Evolutionary conservation across 2,113 vertebrate genomes (phyloP).

Genomic region (Tympanuchus pallidicinctus): DNA sequence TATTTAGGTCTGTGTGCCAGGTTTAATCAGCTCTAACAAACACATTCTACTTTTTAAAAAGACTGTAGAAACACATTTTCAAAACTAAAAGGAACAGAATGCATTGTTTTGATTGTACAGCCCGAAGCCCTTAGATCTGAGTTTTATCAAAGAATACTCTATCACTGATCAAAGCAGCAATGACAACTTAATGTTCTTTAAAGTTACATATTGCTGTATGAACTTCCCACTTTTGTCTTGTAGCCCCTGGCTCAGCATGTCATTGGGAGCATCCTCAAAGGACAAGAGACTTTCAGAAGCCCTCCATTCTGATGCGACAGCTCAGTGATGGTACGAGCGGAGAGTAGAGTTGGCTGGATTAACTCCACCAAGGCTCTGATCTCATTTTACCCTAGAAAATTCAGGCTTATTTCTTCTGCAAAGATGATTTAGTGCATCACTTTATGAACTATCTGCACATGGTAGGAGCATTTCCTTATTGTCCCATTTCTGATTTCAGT

Average conservation of each 20-base stretch:
- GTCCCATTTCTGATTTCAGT: not conserved
- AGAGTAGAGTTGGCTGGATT: not conserved
- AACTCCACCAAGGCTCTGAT: not conserved
- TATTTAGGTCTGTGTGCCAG: constrained; percentile 57
- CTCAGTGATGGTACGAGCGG: not conserved
- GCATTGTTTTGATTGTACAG: constrained; percentile 66
- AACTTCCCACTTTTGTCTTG: constrained; percentile 59
- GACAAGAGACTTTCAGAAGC: constrained; percentile 38
- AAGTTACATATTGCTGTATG: constrained; percentile 54
- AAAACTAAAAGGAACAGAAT: constrained; percentile 27
- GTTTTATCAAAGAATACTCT: constrained; percentile 60
- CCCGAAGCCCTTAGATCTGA: constrained; percentile 60
- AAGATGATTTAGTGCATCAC: not conserved
- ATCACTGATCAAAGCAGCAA: constrained; percentile 71
- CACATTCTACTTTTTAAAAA: constrained; percentile 32
- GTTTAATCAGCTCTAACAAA: constrained; percentile 49
- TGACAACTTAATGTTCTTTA: constrained; percentile 66
- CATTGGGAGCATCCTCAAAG: constrained; percentile 57
- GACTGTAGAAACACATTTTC: constrained; percentile 58
- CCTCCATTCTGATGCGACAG: not conserved
- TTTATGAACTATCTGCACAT: not conserved
- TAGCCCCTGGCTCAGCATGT: constrained; percentile 37
- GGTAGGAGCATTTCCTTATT: not conserved
- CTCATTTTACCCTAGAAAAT: not conserved
- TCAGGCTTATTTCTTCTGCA: not conserved